Base-by-base conservation (phyloP, 1,140 invertebrate genomes). In the Trachymyrmex septentrionalis region DNA sequence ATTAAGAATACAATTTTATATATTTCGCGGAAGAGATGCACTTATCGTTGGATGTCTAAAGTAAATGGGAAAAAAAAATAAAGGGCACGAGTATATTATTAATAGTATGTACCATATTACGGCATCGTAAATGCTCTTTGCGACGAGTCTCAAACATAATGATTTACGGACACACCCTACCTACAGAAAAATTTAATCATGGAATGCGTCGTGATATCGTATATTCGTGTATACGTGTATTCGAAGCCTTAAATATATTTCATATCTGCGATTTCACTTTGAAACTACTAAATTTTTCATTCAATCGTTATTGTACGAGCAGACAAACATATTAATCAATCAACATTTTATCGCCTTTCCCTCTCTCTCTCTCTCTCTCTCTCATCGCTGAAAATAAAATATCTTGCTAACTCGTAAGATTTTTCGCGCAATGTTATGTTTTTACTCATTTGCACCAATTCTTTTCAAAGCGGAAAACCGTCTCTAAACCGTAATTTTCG, bases 161-260 rank as follows among this genome's bases (percentile, higher is more conserved):
- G 88, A 87, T 87, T 91, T 90, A 88, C 86, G 71, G 91, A 91
- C 92, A 93, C 92, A 90, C 89, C 90, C 88, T 81, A 69, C 66
- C 61, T 66, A 66, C 67, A 91, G 88, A 92, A 93, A 92, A 91
- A 92, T 93, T 91, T 86, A 93, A 87, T 87, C 69, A 61, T 86
- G 88, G 92, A 92, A 92, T 93, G 92, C 88, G 86, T 91, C 88
- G 87, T 91, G 59, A 55, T 85, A 88, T 85, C 88, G 88, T 87
- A 87, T n/a, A n/a, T n/a, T n/a, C n/a, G n/a, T n/a, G n/a, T n/a
- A n/a, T 91, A 93, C 88, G 88, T 87, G 85, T 91, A 93, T 92
- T 88, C 92, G 88, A 88, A 90, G 89, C 92, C 90, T 93, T 93
- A 91, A 93, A 88, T 89, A 86, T 90, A 90, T 90, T 86, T 89